A percentile compares a stretch with the other conserved stretches of the same genome.
phyloP scores from a whole-genome alignment of 2,113 vertebrate species.

The Neofelis nebulosa region DNA sequence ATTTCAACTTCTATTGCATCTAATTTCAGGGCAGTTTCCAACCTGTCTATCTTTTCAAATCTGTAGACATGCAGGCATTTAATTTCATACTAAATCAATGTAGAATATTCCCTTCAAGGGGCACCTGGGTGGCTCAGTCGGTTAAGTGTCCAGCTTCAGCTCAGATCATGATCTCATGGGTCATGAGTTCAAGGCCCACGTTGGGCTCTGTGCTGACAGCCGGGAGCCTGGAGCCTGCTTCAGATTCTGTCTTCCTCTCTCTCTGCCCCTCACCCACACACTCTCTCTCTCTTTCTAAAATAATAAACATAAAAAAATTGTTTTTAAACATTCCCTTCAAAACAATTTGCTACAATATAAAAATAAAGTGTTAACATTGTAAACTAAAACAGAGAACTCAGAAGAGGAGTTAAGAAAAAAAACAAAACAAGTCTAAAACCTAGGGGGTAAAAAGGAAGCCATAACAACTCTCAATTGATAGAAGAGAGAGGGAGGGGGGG shows the following conservation, averaged over 20 bases:
- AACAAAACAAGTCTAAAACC: background rate
- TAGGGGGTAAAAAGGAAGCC: background rate
- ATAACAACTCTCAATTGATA: background rate
- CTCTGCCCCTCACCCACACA: no score
- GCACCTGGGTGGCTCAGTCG: no score
- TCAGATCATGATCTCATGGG: no score
- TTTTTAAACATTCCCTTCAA: no score
- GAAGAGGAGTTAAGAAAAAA: background rate
- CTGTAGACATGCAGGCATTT: constrained; percentile 29
- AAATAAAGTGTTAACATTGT: background rate
- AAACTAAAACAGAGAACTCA: constrained; percentile 13
- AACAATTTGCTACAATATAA: no score
- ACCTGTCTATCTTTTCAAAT: constrained; percentile 8
- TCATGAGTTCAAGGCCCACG: no score
- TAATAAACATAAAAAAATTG: no score
- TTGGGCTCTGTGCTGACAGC: no score
- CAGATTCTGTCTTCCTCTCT: no score
- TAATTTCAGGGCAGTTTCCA: background rate
- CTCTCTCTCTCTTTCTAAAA: no score
- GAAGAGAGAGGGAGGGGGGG: background rate
- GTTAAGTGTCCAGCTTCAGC: no score
- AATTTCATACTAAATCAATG: constrained; percentile 52
- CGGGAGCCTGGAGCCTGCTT: no score
- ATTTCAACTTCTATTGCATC: background rate
- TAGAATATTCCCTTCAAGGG: background rate